Evolutionary conservation across 1,140 invertebrate genomes (phyloP).

Genomic region (Sitophilus oryzae): DNA sequence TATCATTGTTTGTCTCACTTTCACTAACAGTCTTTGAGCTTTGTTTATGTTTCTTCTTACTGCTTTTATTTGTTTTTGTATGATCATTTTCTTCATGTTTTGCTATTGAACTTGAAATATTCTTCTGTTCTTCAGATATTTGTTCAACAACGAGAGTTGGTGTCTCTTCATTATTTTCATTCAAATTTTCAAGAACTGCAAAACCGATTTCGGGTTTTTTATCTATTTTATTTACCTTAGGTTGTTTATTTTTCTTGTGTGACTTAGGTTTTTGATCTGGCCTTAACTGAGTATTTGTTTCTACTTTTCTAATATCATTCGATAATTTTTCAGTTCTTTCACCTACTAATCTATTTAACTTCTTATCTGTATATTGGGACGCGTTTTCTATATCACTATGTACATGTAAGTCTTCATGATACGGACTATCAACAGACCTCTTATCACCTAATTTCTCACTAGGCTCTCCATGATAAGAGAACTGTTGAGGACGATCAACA

Average conservation of each 20-base stretch:
- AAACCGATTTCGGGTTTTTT: background rate
- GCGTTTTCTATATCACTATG: constrained; percentile 31
- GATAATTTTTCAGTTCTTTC: constrained; percentile 39
- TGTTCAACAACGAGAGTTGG: no score
- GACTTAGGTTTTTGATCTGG: constrained; percentile 28
- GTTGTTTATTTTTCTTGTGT: constrained; percentile 22
- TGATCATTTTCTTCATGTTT: background rate
- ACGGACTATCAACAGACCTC: constrained; percentile 25
- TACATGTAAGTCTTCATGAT: constrained; percentile 30
- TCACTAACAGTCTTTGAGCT: background rate
- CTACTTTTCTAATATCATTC: constrained; percentile 57
- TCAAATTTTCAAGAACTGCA: background rate
- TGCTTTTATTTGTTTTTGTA: constrained; percentile 3
- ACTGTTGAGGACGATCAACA: constrained; percentile 27
- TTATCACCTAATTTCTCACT: constrained; percentile 29
- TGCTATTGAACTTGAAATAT: no score
- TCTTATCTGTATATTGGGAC: constrained; percentile 42
- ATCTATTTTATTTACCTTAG: constrained; percentile 5
- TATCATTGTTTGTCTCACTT: background rate
- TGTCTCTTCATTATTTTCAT: background rate
- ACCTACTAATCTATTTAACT: constrained; percentile 46
- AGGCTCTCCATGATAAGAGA: constrained; percentile 35
- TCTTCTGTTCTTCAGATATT: background rate
- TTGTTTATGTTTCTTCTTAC: constrained; percentile 5
- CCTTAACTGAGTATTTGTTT: constrained; percentile 49